Percentiles rank a stretch among this genome's conserved stretches.
phyloP scores from a whole-genome alignment of 1,140 invertebrate genomes.

The Pogonus chalceus region DNA sequence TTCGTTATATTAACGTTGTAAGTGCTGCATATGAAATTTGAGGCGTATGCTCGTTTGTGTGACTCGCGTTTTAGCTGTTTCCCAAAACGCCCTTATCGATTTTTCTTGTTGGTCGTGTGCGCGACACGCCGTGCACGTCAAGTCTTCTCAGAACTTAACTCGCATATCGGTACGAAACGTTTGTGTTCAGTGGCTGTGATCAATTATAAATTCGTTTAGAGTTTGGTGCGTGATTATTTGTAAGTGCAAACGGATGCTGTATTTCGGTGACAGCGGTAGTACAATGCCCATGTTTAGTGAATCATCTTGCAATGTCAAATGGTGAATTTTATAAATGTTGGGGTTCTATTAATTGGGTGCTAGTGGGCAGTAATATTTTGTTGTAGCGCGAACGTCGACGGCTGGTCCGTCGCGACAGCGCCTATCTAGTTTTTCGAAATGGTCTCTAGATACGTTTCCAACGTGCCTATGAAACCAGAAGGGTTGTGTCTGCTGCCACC shows the following conservation, averaged over 20 bases:
- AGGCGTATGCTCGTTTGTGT: slow-evolving; percentile 1
- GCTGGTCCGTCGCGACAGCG: neutral
- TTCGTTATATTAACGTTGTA: slow-evolving; percentile 8
- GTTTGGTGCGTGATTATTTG: neutral
- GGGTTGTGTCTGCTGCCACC: slow-evolving; percentile 28
- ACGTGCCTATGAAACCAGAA: slow-evolving; percentile 29
- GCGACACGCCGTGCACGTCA: slow-evolving; percentile 24
- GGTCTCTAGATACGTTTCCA: slow-evolving; percentile 32
- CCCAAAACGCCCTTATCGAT: slow-evolving; percentile 36
- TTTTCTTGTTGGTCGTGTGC: slow-evolving; percentile 24
- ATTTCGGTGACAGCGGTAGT: neutral
- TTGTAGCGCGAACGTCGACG: neutral
- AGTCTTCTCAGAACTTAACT: slow-evolving; percentile 8
- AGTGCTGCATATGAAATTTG: slow-evolving; percentile 6
- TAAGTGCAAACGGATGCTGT: neutral
- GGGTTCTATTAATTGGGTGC: neutral
- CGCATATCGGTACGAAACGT: neutral
- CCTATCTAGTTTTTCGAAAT: slow-evolving; percentile 12
- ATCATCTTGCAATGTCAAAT: neutral
- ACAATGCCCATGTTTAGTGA: neutral
- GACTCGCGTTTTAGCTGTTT: slow-evolving; percentile 12
- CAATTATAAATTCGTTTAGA: neutral
- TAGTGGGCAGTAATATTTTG: neutral
- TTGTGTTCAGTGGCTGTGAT: neutral
- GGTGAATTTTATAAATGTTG: neutral